A percentile compares a stretch with the other conserved stretches of the same genome.
These are phyloP conservation scores for Xenopus petersii DNA, from an alignment of 2,797 vertebrate genomes.

Conservation along the genomic window DNA sequence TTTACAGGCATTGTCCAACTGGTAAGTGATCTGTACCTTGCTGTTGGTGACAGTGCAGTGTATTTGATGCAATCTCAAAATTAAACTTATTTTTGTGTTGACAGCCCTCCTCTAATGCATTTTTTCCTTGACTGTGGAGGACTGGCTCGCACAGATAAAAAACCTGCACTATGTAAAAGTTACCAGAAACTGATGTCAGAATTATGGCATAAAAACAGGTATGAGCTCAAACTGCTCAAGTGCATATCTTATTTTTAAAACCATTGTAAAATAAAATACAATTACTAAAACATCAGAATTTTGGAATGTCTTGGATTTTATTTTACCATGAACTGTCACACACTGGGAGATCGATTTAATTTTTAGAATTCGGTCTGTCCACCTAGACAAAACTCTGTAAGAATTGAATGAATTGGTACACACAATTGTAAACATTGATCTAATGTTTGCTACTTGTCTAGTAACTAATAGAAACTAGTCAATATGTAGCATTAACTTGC, in stretches of 20 bases:
- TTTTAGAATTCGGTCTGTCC: no score
- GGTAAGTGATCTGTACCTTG: constrained; percentile 68
- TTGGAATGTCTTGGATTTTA: no score
- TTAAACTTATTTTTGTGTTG: constrained; percentile 21
- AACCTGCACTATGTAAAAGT: constrained; percentile 95
- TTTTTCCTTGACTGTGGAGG: constrained; percentile 95
- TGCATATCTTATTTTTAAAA: no score
- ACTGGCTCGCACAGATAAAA: constrained; percentile 93
- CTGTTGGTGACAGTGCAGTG: no score
- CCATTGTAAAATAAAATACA: no score
- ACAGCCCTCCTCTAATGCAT: constrained; percentile 89
- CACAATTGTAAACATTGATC: background rate
- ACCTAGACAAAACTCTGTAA: no score
- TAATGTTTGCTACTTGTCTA: no score
- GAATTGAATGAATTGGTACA: background rate
- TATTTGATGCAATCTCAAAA: background rate
- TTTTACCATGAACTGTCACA: no score
- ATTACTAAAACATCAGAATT: no score
- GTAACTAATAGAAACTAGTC: no score
- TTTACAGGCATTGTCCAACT: constrained; percentile 96
- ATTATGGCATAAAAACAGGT: constrained; percentile 98
- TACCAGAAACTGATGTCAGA: constrained; percentile 97
- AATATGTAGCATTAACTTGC: no score
- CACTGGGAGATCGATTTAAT: no score
- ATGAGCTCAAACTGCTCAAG: background rate